phyloP scores from a whole-genome alignment of 2,797 vertebrate genomes.

The Meriones psammophilus region DNA sequence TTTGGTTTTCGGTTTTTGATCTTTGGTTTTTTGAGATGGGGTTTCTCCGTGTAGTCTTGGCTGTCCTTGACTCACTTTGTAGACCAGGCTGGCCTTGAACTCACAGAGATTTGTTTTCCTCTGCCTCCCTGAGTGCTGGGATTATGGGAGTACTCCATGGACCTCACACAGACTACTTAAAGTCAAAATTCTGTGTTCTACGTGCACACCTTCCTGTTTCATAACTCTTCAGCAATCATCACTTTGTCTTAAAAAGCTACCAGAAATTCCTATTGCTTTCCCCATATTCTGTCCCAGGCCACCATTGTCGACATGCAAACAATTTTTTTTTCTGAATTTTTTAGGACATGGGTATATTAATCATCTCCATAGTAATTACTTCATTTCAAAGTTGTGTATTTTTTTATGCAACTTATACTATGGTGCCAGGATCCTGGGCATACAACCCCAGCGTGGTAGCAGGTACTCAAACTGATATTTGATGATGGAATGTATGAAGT shows the following conservation, averaged over 20 bases:
- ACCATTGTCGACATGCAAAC: not conserved
- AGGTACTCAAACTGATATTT: not conserved
- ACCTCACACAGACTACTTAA: not conserved
- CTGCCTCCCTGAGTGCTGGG: no score
- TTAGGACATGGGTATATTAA: not conserved
- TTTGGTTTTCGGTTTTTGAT: no score
- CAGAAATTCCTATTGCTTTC: not conserved
- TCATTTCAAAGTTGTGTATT: not conserved
- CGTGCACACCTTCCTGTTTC: not conserved
- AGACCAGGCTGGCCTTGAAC: no score
- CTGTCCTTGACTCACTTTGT: no score
- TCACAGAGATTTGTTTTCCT: no score
- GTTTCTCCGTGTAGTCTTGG: no score
- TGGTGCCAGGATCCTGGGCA: not conserved
- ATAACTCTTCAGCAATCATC: not conserved
- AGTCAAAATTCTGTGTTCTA: not conserved
- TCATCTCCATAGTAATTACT: slow-evolving; percentile 28
- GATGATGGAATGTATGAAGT: not conserved
- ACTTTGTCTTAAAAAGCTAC: slow-evolving; percentile 1
- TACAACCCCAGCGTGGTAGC: not conserved
- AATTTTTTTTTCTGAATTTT: not conserved
- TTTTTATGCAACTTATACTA: not conserved
- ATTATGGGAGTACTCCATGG: no score
- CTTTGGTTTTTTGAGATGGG: no score
- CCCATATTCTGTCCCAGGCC: not conserved